These are phyloP conservation scores for Dryas iulia DNA, from an alignment of 1,140 invertebrate species.

Conservation along the genomic window DNA sequence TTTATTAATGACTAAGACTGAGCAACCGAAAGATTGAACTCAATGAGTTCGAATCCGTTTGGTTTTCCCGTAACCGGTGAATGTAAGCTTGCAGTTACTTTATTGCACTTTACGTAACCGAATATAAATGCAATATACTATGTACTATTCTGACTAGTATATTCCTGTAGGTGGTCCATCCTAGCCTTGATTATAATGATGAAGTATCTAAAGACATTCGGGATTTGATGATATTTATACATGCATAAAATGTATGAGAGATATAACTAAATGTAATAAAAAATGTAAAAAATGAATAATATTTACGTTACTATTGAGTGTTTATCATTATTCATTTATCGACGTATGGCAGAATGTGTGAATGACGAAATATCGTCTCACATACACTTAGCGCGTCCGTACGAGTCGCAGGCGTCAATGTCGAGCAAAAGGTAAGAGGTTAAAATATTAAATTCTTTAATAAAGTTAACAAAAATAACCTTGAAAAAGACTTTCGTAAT, in stretches of 20 bases:
- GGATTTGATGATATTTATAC: not conserved
- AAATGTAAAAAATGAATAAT: not conserved
- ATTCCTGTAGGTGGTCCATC: not conserved
- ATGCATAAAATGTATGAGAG: not conserved
- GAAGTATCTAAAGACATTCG: not conserved
- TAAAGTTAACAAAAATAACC: constrained; percentile 8
- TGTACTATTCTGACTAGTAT: not conserved
- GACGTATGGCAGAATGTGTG: not conserved
- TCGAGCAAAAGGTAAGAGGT: constrained; percentile 5
- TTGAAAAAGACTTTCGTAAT: constrained; percentile 7
- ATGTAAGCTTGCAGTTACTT: not conserved
- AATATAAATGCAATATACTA: not conserved
- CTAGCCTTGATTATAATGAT: not conserved
- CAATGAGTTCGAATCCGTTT: not conserved
- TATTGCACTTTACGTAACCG: not conserved
- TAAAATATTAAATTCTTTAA: constrained; percentile 1
- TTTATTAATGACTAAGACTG: not conserved
- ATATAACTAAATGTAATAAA: not conserved
- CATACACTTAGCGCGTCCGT: constrained; percentile 1
- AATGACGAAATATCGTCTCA: constrained; percentile 5
- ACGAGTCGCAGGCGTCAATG: constrained; percentile 5
- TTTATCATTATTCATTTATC: not conserved
- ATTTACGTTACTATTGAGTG: not conserved
- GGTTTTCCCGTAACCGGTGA: not conserved
- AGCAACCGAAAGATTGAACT: not conserved